Base-by-base conservation (phyloP, 2,888 invertebrate genomes). In the Acanthosepion lycidas region DNA sequence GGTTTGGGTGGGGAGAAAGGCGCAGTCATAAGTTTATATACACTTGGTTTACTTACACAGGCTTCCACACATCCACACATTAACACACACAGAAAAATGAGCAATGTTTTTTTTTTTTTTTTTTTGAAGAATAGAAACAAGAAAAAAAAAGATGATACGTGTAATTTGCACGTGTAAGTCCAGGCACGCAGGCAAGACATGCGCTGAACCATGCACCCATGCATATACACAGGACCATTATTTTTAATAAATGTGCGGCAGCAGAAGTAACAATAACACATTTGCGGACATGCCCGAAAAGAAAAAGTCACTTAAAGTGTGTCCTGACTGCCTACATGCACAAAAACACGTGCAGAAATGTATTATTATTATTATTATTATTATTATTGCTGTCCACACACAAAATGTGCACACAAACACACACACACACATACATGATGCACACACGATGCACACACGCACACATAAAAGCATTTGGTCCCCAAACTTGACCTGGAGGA, bases 131-230 rank as follows among this genome's bases (percentile, higher is more conserved):
- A 53, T 28, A 92, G 26, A 51, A 92, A 92, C 20, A 49, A 51
- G 18, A 92, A 26, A 48, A 51, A 51, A 49, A n/a, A 49, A 48
- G 26, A 51, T 23, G 92, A 92, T 23, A 92, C 53, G 93, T 93
- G 49, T 53, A 93, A 49, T 53, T 92, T 93, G 93, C 93, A 93
- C 93, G 51, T 93, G 51, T 49, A 53, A 49, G 53, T 51, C 51
- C 93, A 93, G 49, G 93, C 93, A 93, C 48, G 93, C 93, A 51
- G 49, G 93, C 93, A 93, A 49, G 53, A 28, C 93, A 93, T 93
- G 93, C 93, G n/a, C 53, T 48, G 93, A 51, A 93, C 49, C 49
- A 49, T 93, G 49, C 93, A 93, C 53, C 51, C 93, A 93, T 93
- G 93, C 93, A n/a, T 92, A 92, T 92, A 92, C 51, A 92, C 51